Conservation (phyloP, 2,797 vertebrate genomes). For the Onychomys arenicola region DNA sequence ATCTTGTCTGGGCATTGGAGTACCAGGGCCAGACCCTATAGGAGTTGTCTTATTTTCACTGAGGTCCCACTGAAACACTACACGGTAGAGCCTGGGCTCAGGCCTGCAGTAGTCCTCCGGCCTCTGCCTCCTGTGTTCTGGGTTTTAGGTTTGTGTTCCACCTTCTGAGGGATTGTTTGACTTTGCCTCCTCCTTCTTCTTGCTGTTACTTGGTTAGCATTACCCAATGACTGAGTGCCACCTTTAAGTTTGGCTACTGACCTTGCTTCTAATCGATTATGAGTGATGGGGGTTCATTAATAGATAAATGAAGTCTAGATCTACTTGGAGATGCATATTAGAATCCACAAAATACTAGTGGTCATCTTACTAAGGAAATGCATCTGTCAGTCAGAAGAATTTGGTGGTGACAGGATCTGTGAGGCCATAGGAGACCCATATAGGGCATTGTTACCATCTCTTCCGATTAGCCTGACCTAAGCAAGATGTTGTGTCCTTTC, state of each 20-base stretch:
- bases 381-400: neutral
- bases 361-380: neutral
- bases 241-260: slow-evolving; percentile 12
- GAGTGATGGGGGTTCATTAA: slow-evolving; percentile 18
- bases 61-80: neutral
- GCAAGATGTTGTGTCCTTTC: neutral
- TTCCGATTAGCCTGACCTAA: neutral
- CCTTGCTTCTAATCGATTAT: neutral
- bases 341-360: neutral
- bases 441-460: neutral
- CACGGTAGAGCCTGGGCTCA: neutral
- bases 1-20: neutral
- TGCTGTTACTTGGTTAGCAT: neutral
- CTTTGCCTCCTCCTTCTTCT: neutral
- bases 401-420: neutral
- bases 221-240: neutral
- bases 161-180: neutral
- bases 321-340: neutral
- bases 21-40: neutral
- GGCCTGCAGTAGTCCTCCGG: neutral
- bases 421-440: neutral
- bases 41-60: neutral
- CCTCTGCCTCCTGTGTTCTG: neutral
- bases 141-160: neutral
- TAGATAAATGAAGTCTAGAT: neutral